Conservation (phyloP, 2,888 invertebrate genomes). For the Pardosa pseudoannulata region DNA sequence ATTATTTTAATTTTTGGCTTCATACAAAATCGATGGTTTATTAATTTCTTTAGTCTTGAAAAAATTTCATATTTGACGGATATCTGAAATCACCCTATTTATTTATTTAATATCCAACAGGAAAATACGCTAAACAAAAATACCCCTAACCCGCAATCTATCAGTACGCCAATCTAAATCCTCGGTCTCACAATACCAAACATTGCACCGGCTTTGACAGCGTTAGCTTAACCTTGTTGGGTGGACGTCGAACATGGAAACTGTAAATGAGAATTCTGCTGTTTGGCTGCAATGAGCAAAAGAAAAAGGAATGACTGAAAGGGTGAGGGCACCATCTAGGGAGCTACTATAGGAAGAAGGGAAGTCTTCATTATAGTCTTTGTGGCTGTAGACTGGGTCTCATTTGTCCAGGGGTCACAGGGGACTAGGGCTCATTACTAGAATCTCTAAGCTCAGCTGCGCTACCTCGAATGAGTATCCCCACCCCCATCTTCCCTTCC, state of each 20-base stretch:
- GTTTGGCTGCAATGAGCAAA: slow-evolving; percentile 53
- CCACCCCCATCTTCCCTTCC: slow-evolving; percentile 3
- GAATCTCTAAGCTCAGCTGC: slow-evolving; percentile 72
- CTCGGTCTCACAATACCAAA: slow-evolving; percentile 26
- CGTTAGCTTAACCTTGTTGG: slow-evolving; percentile 55
- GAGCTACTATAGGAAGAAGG: slow-evolving; percentile 50
- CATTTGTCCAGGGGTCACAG: slow-evolving; percentile 70
- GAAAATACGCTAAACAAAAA: slow-evolving; percentile 19
- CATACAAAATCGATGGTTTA: no score
- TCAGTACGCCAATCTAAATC: slow-evolving; percentile 28
- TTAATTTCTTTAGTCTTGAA: no score
- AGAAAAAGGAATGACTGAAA: slow-evolving; percentile 52
- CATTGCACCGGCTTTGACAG: slow-evolving; percentile 48
- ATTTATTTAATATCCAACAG: background rate
- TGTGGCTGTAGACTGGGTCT: slow-evolving; percentile 69
- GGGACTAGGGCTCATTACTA: slow-evolving; percentile 71
- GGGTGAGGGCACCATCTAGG: slow-evolving; percentile 52
- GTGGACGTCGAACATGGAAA: slow-evolving; percentile 33
- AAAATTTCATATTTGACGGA: no score
- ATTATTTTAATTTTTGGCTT: no score
- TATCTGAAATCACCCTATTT: slow-evolving; percentile 3
- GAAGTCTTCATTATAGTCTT: slow-evolving; percentile 71
- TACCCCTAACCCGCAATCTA: slow-evolving; percentile 24
- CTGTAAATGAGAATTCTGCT: slow-evolving; percentile 68
- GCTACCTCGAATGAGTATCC: slow-evolving; percentile 33